Evolutionary conservation across 2,888 invertebrate genomes (phyloP).

Genomic region (Drosophila suboccidentalis): DNA sequence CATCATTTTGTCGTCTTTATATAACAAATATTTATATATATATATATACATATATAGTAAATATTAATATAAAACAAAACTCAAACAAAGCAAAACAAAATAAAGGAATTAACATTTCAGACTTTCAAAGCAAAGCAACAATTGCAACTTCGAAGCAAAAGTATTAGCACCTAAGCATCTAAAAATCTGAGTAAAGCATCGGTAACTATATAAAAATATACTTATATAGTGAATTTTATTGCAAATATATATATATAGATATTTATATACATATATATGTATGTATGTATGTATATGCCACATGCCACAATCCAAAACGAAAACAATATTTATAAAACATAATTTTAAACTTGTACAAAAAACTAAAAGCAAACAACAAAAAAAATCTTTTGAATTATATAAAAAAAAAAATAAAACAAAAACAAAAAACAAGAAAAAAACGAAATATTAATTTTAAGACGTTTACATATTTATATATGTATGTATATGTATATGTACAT

Average conservation of each 20-base stretch:
- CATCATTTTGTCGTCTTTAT: conserved; percentile 75
- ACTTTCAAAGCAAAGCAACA: conserved; percentile 64
- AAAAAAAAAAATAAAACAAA: background rate
- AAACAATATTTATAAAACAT: conserved; percentile 59
- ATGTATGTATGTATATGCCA: conserved; percentile 12
- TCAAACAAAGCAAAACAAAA: conserved; percentile 42
- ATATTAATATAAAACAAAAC: conserved; percentile 32
- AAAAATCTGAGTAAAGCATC: conserved; percentile 26
- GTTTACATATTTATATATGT: conserved; percentile 39
- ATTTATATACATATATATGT: conserved; percentile 14
- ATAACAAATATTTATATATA: conserved; percentile 41
- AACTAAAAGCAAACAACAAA: conserved; percentile 22
- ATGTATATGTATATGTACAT: conserved; percentile 7
- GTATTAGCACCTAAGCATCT: conserved; percentile 48
- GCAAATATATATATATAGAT: conserved; percentile 31
- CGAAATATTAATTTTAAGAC: conserved; percentile 31
- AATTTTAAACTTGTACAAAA: conserved; percentile 71
- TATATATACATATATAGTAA: conserved; percentile 36
- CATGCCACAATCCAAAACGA: conserved; percentile 69
- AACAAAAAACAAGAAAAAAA: conserved; percentile 6
- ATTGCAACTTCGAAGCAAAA: conserved; percentile 38
- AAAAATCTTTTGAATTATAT: conserved; percentile 42
- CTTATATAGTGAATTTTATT: conserved; percentile 52
- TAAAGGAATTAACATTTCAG: conserved; percentile 65
- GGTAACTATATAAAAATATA: conserved; percentile 32